phyloP scores from a whole-genome alignment of 2,797 vertebrate species.

The Rhyacichthys aspro region DNA sequence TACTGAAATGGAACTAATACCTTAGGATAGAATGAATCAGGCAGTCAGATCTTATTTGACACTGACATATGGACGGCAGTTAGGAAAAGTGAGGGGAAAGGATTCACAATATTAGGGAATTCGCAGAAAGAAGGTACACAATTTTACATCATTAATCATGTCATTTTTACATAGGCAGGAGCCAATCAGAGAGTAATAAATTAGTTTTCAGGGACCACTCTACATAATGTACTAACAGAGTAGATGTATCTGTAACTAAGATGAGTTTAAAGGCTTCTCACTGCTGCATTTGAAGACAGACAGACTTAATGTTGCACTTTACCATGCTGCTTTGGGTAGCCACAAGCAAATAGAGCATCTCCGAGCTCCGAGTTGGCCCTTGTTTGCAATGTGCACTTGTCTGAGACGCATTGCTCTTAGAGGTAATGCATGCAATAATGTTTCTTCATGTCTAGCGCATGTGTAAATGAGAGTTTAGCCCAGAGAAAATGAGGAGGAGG shows the following conservation, averaged over 20 bases:
- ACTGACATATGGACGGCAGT: conserved; percentile 52
- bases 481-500: neutral
- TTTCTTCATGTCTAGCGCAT: neutral
- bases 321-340: conserved; percentile 14
- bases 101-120: conserved; percentile 21
- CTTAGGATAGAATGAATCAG: conserved; percentile 61
- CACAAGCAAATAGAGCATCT: conserved; percentile 12
- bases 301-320: neutral
- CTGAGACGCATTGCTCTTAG: conserved; percentile 3
- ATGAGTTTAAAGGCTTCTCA: too few relatives aligned
- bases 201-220: conserved; percentile 25
- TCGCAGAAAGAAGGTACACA: conserved; percentile 36
- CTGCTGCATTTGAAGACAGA: too few relatives aligned
- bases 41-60: conserved; percentile 59
- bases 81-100: conserved; percentile 46
- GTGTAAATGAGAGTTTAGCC: neutral
- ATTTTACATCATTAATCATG: conserved; percentile 51
- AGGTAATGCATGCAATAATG: neutral
- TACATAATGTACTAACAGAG: conserved; percentile 4
- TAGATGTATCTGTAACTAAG: neutral
- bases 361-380: neutral
- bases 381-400: conserved; percentile 16
- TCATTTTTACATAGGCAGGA: conserved; percentile 37
- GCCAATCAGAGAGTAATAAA: conserved; percentile 33
- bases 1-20: conserved; percentile 73